Evolutionary conservation across 2,888 invertebrate genomes (phyloP).

Genomic region (Sclerodermus sp.): DNA sequence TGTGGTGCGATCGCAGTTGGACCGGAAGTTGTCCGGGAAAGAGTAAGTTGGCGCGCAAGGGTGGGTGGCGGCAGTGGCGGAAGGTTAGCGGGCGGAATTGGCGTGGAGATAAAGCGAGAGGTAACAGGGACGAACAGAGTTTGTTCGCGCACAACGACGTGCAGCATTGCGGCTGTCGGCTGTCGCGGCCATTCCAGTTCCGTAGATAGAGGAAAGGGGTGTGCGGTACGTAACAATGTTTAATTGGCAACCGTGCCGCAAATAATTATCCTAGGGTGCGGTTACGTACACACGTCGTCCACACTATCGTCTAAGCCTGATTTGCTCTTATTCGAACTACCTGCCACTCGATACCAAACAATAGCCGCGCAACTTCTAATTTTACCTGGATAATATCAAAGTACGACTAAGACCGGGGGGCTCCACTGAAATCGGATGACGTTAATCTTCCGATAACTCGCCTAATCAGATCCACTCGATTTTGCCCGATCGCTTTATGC

Average conservation of each 20-base stretch:
- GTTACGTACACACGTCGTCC: not conserved
- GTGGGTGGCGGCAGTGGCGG: conserved; percentile 15
- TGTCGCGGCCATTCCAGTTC: conserved; percentile 33
- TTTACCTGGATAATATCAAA: too few species aligned
- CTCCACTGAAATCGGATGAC: too few species aligned
- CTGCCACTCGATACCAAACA: too few species aligned
- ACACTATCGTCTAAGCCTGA: too few species aligned
- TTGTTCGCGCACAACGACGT: conserved; percentile 33
- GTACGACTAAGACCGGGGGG: too few species aligned
- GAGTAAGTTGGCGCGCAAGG: conserved; percentile 30
- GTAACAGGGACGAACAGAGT: conserved; percentile 25
- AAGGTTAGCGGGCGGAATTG: conserved; percentile 14
- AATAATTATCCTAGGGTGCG: conserved; percentile 24
- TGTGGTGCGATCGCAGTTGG: conserved; percentile 4
- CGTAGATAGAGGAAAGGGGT: conserved; percentile 8
- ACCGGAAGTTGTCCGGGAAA: conserved; percentile 6
- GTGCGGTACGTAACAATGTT: conserved; percentile 27
- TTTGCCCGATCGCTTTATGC: too few species aligned
- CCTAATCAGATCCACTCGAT: too few species aligned
- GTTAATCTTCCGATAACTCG: too few species aligned
- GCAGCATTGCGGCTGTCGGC: conserved; percentile 38
- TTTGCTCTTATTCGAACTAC: too few species aligned
- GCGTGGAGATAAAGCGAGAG: conserved; percentile 9
- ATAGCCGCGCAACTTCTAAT: too few species aligned
- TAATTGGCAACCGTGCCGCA: conserved; percentile 32